Conservation (phyloP, 2,797 vertebrate genomes). For the Helarctos malayanus region DNA sequence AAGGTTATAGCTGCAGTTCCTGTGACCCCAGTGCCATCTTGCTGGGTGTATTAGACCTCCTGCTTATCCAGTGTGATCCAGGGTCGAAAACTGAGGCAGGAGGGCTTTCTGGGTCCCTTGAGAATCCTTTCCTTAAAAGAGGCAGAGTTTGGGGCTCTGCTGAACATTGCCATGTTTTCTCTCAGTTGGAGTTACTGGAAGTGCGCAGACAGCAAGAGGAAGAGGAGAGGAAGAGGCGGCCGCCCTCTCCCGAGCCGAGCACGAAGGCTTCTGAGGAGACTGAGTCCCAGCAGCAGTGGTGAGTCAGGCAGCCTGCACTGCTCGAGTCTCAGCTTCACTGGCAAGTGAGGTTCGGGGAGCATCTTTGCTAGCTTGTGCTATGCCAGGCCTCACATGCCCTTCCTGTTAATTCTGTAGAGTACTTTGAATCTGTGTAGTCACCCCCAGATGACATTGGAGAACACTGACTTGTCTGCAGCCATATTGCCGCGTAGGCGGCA, state of each 20-base stretch:
- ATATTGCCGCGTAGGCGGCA: accelerated
- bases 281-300: slow-evolving; percentile 93
- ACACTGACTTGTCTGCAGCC: background rate
- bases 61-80: background rate
- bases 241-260: slow-evolving; percentile 91
- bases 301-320: slow-evolving; percentile 22
- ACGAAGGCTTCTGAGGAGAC: slow-evolving; percentile 90
- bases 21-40: background rate
- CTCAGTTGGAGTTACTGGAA: slow-evolving; percentile 96
- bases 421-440: background rate
- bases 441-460: background rate
- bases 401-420: background rate
- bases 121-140: background rate
- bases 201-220: slow-evolving; percentile 97
- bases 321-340: background rate
- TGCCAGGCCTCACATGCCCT: background rate
- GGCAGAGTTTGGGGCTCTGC: background rate
- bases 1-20: background rate
- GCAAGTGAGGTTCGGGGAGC: background rate
- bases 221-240: slow-evolving; percentile 94
- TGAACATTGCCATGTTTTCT: background rate
- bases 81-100: background rate
- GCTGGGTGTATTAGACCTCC: background rate
- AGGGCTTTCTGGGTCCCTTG: background rate
- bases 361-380: background rate